Evolutionary conservation across 1,140 invertebrate genomes (phyloP), one percentile per base, ranked within the genome.

Genomic region (Colletes gigas): DNA sequence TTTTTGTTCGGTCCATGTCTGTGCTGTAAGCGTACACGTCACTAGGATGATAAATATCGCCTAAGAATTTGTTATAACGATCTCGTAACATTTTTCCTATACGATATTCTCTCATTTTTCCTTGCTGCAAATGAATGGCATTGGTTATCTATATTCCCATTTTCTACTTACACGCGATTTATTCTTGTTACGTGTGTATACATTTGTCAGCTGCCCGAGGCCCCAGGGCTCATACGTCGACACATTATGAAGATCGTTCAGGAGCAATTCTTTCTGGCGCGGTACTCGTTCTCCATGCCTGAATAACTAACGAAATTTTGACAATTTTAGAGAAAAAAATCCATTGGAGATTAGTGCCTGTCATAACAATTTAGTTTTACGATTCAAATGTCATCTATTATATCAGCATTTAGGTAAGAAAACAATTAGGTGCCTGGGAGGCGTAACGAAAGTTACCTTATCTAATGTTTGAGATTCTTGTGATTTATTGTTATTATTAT

Each of bases 201-300:
- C 94, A 79, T 94, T 95, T 59, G 94, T 95, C 84, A 95, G 88
- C 55, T 94, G 93, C 19, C 92, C 93, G 55, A 93, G 90, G 52
- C 93, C 93, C 86, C 93, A 93, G 41, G 94, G 94, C 21, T 84
- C 77, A 39, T 87, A 89, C 41, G 8, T 12, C 6, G 83, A 72
- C 9, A 30, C 3, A 65, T 92, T 86, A 73, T 93, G 92, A 7
- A 78, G 66, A 41, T 94, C 93, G 72, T 93, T 93, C 5, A 94
- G 94, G 67, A 94, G 92, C 86, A 93, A 91, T 88, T 94, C 94
- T 41, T 86, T 88, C 72, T 91, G 83, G 75, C 91, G 91, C 0
- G 94, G 94, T 7, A 94, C 94, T 44, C 94, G 93, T 83, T 95
- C 93, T 52, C 94, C 94, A 88, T 95, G 94, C 44, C 94, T 94